Evolutionary conservation across 2,113 vertebrate species (phyloP), one percentile per base, ranked within the genome.

Genomic region (Tympanuchus pallidicinctus): DNA sequence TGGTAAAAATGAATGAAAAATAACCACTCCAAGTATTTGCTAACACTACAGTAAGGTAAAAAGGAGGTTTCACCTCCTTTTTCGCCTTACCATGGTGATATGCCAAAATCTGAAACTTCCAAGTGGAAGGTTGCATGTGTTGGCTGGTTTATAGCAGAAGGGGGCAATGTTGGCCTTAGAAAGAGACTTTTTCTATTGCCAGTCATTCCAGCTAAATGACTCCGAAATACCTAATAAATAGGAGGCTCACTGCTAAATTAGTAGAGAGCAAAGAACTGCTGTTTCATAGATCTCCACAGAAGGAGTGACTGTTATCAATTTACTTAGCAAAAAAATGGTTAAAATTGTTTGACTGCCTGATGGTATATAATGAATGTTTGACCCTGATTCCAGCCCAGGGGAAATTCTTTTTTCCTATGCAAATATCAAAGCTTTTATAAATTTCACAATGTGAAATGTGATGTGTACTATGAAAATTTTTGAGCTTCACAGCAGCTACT

Each of bases 131-230:
- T 82, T 78, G 8, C 38, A 3, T 76, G 89, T 79, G 48, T 64
- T 93, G 38, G 6, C n/a, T 36, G 5, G 20, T 74, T 86, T 80
- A 3, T 4, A 84, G 74, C 97, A 96, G 77, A 82, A 94, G 97
- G 56, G 93, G 96, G 96, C 92, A 94, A 86, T 92, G 76, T 96
- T 94, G 14, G 25, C 52, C 73, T 95, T 88, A 32, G 59, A 86
- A 95, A 87, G 64, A 38, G 32, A 34, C 13, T 48, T 76, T 86
- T 73, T 79, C 64, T 25, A 14, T 34, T 34, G n/a, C 36, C 17
- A 30, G 12, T 82, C 25, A 13, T 12, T 50, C 18, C 25, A 17
- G 40, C 25, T 42, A 3, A 52, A 17, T 8, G 27, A 2, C 12
- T 71, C 48, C 47, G 12, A 21, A 36, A 3, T 36, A 3, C 14